Percentiles rank a stretch among this genome's conserved stretches.
These are phyloP conservation scores for Tetraneura akinire DNA, from an alignment of 1,140 invertebrate species.

Conservation along the genomic window DNA sequence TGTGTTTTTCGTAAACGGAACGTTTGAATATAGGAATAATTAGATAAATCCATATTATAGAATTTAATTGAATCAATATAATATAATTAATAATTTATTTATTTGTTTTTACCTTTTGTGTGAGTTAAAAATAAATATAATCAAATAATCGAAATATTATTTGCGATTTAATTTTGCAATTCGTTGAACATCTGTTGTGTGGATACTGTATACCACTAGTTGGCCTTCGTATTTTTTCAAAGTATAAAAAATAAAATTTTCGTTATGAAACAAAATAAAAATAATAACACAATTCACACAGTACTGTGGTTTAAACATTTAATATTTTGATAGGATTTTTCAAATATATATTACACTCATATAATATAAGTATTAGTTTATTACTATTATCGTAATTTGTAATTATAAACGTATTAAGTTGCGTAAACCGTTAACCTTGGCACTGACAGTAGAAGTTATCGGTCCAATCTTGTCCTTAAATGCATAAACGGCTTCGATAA, in stretches of 20 bases:
- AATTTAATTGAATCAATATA: too few species aligned
- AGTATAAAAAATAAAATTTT: background rate
- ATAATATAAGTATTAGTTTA: too few species aligned
- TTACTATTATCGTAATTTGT: too few species aligned
- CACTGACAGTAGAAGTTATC: constrained; percentile 36
- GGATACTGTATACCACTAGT: background rate
- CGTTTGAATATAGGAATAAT: too few species aligned
- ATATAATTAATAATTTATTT: too few species aligned
- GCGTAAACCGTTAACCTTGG: constrained; percentile 38
- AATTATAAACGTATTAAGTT: constrained; percentile 32
- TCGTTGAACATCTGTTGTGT: background rate
- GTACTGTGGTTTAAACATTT: background rate
- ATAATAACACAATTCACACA: background rate
- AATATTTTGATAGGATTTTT: background rate
- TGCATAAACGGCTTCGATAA: constrained; percentile 13
- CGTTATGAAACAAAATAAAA: background rate
- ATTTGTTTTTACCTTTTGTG: too few species aligned
- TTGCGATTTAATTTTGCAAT: background rate
- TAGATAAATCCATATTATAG: too few species aligned
- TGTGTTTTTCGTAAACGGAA: too few species aligned
- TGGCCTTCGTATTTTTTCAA: background rate
- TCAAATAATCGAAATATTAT: too few species aligned
- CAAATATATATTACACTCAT: background rate
- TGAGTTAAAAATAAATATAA: too few species aligned
- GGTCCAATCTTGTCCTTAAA: constrained; percentile 14